Percentiles rank a stretch among this genome's conserved stretches.
These are phyloP conservation scores for Centropyge bicolor DNA, from an alignment of 2,797 vertebrate species.

Conservation along the genomic window DNA sequence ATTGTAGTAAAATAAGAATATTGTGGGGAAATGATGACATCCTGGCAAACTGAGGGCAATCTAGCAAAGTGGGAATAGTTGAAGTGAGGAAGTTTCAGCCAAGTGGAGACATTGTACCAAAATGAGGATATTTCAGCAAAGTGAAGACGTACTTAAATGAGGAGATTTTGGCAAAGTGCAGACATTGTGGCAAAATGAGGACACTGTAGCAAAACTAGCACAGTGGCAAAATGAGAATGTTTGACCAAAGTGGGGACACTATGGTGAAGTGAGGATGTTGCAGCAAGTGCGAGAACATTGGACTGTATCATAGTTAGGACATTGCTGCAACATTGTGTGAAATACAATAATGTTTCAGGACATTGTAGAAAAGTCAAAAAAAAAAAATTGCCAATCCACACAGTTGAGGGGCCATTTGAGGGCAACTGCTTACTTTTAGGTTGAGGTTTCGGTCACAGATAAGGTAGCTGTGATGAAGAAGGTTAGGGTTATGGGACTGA, in stretches of 20 bases:
- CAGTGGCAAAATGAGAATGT: background rate
- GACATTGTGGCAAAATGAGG: background rate
- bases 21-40: background rate
- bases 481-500: too few relatives aligned
- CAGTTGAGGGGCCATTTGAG: background rate
- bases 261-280: background rate
- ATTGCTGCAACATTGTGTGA: background rate
- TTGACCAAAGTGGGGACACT: background rate
- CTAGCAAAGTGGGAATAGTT: background rate
- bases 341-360: background rate
- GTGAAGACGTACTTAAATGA: too few relatives aligned
- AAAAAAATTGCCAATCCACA: background rate
- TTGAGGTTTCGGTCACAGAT: background rate
- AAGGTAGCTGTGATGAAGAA: background rate
- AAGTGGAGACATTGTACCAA: background rate
- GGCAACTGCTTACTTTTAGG: background rate
- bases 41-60: background rate
- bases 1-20: background rate
- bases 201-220: background rate
- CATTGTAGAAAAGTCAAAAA: background rate
- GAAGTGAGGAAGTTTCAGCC: background rate
- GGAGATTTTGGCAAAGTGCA: too few relatives aligned
- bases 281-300: background rate
- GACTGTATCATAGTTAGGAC: background rate
- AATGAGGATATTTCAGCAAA: too few relatives aligned